A percentile compares a stretch with the other conserved stretches of the same genome.
Evolutionary conservation across 2,113 vertebrate genomes (phyloP).

Genomic region (Syrmaticus mikado): DNA sequence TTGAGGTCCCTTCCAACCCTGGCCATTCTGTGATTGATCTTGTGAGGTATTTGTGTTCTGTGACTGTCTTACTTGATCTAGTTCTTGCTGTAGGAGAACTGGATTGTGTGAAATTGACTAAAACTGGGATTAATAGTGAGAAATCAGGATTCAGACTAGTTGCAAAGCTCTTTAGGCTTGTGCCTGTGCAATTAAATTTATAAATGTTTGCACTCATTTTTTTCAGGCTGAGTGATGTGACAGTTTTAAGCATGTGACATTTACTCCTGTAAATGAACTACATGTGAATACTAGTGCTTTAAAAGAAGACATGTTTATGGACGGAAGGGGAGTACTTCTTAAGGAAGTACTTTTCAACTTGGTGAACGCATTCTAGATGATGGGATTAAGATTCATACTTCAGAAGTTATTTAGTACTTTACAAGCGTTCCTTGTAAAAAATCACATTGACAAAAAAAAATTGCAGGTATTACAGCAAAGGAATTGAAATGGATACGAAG

Average conservation of each 20-base stretch:
- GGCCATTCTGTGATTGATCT: too few relatives aligned
- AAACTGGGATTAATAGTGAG: background rate
- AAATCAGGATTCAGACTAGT: background rate
- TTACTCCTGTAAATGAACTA: background rate
- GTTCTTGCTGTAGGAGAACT: background rate
- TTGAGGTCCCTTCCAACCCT: too few relatives aligned
- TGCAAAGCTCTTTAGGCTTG: background rate
- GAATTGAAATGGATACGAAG: background rate
- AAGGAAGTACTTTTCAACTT: background rate
- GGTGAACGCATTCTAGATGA: background rate
- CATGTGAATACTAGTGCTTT: accelerated
- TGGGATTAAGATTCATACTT: background rate
- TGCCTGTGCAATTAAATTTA: background rate
- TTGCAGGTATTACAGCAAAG: accelerated
- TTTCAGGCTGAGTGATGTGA: background rate
- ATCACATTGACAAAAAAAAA: background rate
- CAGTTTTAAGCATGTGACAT: background rate
- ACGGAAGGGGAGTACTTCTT: background rate
- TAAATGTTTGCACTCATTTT: background rate
- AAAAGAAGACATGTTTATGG: background rate
- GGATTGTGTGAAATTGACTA: background rate
- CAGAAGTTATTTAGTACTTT: background rate
- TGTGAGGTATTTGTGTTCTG: background rate
- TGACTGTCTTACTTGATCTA: background rate
- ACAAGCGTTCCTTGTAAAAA: background rate